Evolutionary conservation across 2,797 vertebrate genomes (phyloP), one percentile per base, ranked within the genome.

Genomic region (Champsocephalus gunnari): DNA sequence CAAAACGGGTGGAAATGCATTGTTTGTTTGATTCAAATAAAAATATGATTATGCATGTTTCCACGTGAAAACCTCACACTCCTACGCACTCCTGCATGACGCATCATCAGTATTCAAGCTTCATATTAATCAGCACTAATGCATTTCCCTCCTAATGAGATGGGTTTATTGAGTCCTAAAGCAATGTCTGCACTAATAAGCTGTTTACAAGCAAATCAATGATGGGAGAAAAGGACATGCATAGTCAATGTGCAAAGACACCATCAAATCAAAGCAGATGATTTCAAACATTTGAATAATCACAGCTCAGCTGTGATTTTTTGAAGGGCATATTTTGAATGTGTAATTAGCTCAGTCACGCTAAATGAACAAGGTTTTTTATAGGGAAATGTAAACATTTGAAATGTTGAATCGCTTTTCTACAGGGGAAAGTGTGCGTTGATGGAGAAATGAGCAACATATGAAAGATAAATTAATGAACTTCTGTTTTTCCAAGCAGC

Each of bases 151-250:
- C 44, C 70, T 92, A 93, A 93, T 90, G 87, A 90, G 87, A 92
- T 82, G 80, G 81, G 83, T 88, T 90, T 90, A 90, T 92, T 68
- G 80, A 91, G 85, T 89, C 84, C 88, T 92, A 82, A 87, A 91
- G 92, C 91, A 89, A 92, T 92, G 82, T 89, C 78, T 82, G 76
- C 84, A 77, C 88, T 91, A 92, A 92, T 92, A 91, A 92, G 89
- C 83, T 90, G 90, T 90, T 91, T 90, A 90, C 88, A 89, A 91
- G 88, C 83, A 91, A 90, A 92, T 90, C 88, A 92, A 91, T 91
- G 91, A 90, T 50, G 63, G 67, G 81, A 78, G 75, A 81, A 88
- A 82, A 83, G 63, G 79, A 86, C 86, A 87, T 81, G 85, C 82
- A 88, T 90, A 86, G 74, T 84, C 83, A 87, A 85, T 81, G 76